Conservation (phyloP, 2,113 vertebrate species). For the human region DNA sequence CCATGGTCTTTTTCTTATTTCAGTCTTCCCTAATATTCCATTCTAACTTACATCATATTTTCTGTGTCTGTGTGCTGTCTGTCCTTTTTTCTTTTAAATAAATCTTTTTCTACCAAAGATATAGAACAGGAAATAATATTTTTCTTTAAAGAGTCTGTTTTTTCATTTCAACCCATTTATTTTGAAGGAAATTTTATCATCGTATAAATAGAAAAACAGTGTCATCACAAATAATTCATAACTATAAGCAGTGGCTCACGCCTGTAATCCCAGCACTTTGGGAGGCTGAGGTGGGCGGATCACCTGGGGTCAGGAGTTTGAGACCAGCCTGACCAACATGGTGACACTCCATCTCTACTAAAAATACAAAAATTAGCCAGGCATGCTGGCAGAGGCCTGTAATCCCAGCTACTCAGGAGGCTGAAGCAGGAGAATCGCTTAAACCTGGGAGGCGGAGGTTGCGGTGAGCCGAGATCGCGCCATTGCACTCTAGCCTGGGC, state of each 20-base stretch:
- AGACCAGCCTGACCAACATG: no score
- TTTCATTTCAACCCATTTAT: conserved; percentile 29
- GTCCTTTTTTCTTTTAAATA: neutral
- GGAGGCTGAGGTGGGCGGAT: no score
- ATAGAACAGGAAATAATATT: neutral
- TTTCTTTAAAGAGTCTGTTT: neutral
- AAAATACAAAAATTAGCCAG: no score
- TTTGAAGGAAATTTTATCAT: conserved; percentile 6
- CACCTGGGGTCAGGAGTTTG: no score
- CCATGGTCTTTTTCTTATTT: neutral
- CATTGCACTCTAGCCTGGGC: no score
- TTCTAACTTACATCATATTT: neutral
- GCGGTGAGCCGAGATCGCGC: no score
- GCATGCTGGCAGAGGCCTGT: no score
- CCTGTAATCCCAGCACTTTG: no score
- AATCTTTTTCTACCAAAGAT: neutral
- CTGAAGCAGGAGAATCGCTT: no score
- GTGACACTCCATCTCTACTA: no score
- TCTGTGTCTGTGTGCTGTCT: neutral
- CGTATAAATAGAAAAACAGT: neutral
- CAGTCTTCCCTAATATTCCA: neutral
- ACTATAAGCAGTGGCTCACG: neutral
- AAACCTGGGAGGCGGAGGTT: no score
- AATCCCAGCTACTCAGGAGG: no score
- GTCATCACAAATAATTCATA: neutral